Conservation (phyloP, 1,140 invertebrate genomes). For the Drosophila sproati region DNA sequence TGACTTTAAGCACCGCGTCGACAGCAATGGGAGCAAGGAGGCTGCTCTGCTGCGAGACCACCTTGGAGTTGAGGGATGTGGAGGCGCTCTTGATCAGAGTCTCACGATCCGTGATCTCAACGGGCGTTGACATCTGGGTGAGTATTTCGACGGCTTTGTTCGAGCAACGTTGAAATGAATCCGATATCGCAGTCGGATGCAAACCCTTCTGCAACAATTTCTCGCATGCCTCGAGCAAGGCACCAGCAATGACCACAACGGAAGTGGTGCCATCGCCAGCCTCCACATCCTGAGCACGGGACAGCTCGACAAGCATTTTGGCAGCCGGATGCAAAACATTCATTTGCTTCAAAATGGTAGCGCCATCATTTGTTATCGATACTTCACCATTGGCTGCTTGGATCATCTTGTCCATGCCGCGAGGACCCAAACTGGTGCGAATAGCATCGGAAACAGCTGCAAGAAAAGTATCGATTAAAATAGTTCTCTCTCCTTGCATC, state of each 20-base stretch:
- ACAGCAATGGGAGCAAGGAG: constrained; percentile 98
- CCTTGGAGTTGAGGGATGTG: constrained; percentile 99
- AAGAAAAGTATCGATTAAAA: constrained; percentile 85
- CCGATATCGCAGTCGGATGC: constrained; percentile 98
- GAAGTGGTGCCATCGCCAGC: constrained; percentile 99
- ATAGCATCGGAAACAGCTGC: constrained; percentile 99
- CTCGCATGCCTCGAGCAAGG: constrained; percentile 96
- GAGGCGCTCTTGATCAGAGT: constrained; percentile 97
- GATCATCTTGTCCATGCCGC: constrained; percentile 99
- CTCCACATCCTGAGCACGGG: constrained; percentile 99
- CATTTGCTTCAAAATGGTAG: constrained; percentile 99
- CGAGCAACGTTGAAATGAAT: constrained; percentile 97
- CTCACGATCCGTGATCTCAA: constrained; percentile 95
- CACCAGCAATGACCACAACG: constrained; percentile 98
- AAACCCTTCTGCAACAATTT: constrained; percentile 97
- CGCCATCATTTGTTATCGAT: constrained; percentile 99
- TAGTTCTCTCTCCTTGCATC: constrained; percentile 36
- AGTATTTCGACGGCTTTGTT: constrained; percentile 94
- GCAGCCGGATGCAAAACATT: constrained; percentile 99
- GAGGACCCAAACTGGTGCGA: constrained; percentile 98
- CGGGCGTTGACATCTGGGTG: constrained; percentile 92
- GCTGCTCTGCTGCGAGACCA: constrained; percentile 98
- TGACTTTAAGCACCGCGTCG: constrained; percentile 96
- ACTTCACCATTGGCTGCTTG: constrained; percentile 98
- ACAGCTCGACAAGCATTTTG: constrained; percentile 99